Base-by-base conservation (phyloP, 35 echinoderm and acorn worm genomes). In the Patiria miniata region DNA sequence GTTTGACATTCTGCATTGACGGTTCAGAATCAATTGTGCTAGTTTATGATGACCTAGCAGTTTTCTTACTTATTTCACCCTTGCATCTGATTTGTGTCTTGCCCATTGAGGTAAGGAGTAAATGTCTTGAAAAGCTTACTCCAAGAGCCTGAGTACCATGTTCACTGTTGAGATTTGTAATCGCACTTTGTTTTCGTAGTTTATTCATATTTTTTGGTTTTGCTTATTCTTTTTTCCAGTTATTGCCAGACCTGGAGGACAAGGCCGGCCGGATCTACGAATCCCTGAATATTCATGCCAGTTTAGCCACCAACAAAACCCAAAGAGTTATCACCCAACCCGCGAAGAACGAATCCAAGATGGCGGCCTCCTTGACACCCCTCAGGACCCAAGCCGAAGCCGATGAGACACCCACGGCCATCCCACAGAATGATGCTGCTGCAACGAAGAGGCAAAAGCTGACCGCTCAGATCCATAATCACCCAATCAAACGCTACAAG, bases 221-320 rank as follows among this genome's bases (percentile, higher is more conserved):
- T 47, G 4, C 42, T 47, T 47, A 6, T 12, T 47, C 42, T 47
- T 12, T 47, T 47, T 73, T 73, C 34, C 29, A 73, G 65, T 34
- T 73, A 36, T 30, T 73, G 65, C 65, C 65, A 6, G 65, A 73
- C 65, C 26, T 73, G 0, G 65, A 16, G 29, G 65, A 73, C 6
- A 73, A 73, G 65, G 21, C 65, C 14, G 65, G 10, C 65, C 18
- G 65, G 9, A 26, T 73, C 34, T 34, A 73, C 26, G 65, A 73
- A 34, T 26, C 65, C 23, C 10, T 73, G 1, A 73, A 36, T 34
- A 73, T 73, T 34, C 65, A 73, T 16, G 34, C 23, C 29, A 73
- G 65, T 73, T 9, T 73, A 73, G 65, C 65, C 14, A 14, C 65
- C 26, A 73, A 73, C 65, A 36, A 73, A 73, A 73, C 65, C 65